Conservation (phyloP, 1,140 invertebrate species). For the Harpegnathos saltator region DNA sequence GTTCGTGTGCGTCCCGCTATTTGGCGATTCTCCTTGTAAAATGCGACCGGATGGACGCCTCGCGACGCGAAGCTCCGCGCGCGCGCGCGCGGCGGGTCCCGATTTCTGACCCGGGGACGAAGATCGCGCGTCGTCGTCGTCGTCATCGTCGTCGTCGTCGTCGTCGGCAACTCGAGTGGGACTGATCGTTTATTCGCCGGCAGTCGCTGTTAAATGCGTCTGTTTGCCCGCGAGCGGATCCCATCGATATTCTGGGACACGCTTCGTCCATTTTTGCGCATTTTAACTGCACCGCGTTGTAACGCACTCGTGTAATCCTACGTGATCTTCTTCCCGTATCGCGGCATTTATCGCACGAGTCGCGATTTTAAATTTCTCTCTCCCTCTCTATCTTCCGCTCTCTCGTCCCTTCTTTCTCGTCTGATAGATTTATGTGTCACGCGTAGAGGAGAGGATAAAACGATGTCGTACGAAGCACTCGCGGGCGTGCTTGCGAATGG, state of each 20-base stretch:
- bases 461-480: background rate
- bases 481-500: background rate
- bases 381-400: too few species aligned
- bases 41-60: background rate
- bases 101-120: constrained; percentile 14
- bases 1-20: constrained; percentile 1
- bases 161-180: background rate
- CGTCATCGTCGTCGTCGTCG: too few species aligned
- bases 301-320: constrained; percentile 12
- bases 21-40: constrained; percentile 23
- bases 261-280: background rate
- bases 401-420: background rate
- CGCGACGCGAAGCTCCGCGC: too few species aligned
- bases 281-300: constrained; percentile 1
- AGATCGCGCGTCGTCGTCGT: constrained; percentile 1
- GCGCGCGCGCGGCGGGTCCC: background rate
- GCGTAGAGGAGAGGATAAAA: background rate
- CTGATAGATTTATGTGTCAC: constrained; percentile 11
- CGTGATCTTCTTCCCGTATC: constrained; percentile 11
- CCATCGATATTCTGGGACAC: constrained; percentile 21
- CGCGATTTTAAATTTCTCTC: constrained; percentile 23
- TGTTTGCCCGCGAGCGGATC: constrained; percentile 1
- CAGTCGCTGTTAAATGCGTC: background rate
- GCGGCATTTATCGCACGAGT: background rate
- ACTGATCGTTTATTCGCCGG: constrained; percentile 18